phyloP scores from a whole-genome alignment of 2,113 vertebrate genomes.

The Micronycteris hirsuta region DNA sequence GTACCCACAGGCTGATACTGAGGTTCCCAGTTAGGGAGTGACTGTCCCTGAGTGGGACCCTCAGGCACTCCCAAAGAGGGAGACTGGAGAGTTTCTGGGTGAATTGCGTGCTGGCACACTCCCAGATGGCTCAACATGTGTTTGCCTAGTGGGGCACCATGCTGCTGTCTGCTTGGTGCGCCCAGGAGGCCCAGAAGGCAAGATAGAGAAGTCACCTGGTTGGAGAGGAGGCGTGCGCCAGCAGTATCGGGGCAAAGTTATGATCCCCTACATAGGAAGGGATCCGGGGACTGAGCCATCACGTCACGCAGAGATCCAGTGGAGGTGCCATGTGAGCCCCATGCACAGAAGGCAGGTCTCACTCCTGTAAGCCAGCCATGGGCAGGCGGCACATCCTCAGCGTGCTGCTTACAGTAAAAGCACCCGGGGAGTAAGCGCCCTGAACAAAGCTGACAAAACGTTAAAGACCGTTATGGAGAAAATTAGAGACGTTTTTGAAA shows the following conservation, averaged over 20 bases:
- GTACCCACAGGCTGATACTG: not conserved
- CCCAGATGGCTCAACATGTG: too few relatives aligned
- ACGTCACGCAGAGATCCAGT: not conserved
- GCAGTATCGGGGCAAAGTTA: not conserved
- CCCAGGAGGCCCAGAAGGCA: not conserved
- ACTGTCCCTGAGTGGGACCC: not conserved
- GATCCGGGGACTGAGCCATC: rapidly evolving
- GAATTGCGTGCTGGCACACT: not conserved
- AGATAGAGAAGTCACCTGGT: rapidly evolving
- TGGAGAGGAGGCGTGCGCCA: rapidly evolving
- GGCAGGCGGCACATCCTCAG: too few relatives aligned
- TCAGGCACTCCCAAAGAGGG: not conserved
- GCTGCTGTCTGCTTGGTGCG: not conserved
- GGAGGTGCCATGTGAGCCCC: not conserved
- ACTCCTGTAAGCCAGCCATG: rapidly evolving
- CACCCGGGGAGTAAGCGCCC: too few relatives aligned
- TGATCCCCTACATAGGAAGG: rapidly evolving
- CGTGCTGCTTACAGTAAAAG: too few relatives aligned
- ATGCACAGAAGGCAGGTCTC: not conserved
- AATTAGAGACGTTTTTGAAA: not conserved
- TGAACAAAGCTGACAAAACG: not conserved
- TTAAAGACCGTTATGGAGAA: not conserved
- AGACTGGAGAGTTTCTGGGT: not conserved
- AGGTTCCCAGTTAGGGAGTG: not conserved
- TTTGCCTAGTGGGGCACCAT: not conserved